phyloP scores from a whole-genome alignment of 2,888 invertebrate genomes.

The Folsomia candida region DNA sequence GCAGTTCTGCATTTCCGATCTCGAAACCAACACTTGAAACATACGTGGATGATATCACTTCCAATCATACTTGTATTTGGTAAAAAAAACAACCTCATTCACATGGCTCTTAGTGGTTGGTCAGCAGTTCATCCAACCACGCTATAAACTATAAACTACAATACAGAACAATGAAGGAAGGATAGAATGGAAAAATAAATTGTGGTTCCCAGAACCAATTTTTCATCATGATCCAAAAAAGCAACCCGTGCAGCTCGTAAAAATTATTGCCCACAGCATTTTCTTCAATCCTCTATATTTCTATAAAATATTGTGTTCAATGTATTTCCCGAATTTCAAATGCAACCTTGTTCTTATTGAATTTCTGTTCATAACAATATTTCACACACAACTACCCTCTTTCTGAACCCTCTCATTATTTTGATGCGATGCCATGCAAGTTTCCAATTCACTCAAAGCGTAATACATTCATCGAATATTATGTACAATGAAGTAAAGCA shows the following conservation, averaged over 20 bases:
- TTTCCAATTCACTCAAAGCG: no score
- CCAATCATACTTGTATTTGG: background rate
- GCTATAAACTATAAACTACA: background rate
- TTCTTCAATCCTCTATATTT: background rate
- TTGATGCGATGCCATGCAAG: no score
- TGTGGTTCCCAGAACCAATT: background rate
- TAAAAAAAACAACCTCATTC: background rate
- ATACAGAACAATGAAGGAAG: background rate
- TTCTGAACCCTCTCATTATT: no score
- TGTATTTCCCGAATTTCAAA: background rate
- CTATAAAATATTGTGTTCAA: background rate
- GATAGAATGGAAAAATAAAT: background rate
- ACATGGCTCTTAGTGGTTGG: background rate
- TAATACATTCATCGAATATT: no score
- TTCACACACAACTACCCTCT: background rate
- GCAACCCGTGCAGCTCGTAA: background rate
- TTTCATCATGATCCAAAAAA: background rate
- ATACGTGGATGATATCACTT: background rate
- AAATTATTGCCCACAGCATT: background rate
- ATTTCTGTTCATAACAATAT: background rate
- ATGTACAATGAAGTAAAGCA: no score
- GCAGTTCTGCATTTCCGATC: background rate
- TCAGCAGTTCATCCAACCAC: background rate
- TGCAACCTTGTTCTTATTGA: background rate
- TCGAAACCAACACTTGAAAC: background rate